Evolutionary conservation across 2,113 vertebrate species (phyloP).

Genomic region (Salvator merianae): DNA sequence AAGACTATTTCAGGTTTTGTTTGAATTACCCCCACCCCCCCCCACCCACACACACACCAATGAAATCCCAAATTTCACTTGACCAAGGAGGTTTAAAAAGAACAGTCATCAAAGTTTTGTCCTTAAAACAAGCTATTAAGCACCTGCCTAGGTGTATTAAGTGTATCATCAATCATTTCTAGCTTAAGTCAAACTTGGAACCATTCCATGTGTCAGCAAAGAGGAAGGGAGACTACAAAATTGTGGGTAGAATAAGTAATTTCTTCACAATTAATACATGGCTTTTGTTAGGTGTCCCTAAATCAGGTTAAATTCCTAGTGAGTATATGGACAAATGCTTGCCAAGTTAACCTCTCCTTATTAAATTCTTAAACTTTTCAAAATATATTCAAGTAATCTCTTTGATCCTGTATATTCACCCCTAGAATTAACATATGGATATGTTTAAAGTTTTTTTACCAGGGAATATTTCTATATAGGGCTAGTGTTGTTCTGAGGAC

Average conservation of each 20-base stretch:
- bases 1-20: too few species aligned
- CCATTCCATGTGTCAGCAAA: background rate
- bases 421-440: too few species aligned
- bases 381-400: too few species aligned
- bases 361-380: too few species aligned
- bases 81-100: background rate
- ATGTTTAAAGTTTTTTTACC: too few species aligned
- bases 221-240: background rate
- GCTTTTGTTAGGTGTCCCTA: background rate
- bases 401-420: too few species aligned
- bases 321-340: background rate
- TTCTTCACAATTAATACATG: background rate
- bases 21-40: too few species aligned
- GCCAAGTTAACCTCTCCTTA: too few species aligned
- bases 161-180: conserved; percentile 20
- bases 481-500: too few species aligned
- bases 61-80: background rate
- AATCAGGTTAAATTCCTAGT: background rate
- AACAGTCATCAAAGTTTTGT: background rate
- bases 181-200: background rate
- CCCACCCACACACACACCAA: background rate
- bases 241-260: background rate
- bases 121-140: background rate
- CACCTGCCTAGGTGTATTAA: conserved; percentile 8
- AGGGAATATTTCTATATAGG: too few species aligned